Evolutionary conservation across 2,113 vertebrate genomes (phyloP).

Genomic region (Spheniscus mendiculus): DNA sequence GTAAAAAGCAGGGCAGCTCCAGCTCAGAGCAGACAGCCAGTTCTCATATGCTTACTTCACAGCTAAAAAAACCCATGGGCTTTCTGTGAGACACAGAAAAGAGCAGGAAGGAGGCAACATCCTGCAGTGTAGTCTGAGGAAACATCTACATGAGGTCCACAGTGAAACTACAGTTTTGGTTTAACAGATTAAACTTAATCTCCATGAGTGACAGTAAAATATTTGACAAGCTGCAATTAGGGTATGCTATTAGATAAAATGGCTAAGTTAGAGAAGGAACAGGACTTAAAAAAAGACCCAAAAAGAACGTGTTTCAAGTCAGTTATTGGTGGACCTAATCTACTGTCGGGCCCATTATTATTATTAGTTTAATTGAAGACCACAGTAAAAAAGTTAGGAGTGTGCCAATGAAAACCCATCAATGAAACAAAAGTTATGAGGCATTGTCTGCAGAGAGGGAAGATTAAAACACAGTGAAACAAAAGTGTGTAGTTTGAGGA

Average conservation of each 20-base stretch:
- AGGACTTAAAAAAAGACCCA: neutral
- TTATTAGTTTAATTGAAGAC: neutral
- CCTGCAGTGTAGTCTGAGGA: neutral
- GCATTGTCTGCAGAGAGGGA: neutral
- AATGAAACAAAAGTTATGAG: neutral
- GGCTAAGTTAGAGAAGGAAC: neutral
- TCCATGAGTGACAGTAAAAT: neutral
- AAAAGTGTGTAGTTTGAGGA: neutral
- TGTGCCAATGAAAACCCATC: neutral
- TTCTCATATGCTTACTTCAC: neutral
- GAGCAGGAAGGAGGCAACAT: neutral
- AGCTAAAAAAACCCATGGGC: neutral
- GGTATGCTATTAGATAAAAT: neutral
- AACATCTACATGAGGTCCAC: neutral
- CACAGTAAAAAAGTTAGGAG: neutral
- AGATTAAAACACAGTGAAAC: neutral
- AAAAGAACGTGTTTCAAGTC: neutral
- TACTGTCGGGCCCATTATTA: neutral
- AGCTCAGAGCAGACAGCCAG: neutral
- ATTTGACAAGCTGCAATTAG: neutral
- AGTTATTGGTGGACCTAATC: neutral
- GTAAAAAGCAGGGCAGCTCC: neutral
- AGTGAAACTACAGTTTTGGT: neutral
- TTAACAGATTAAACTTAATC: neutral
- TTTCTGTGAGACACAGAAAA: neutral